These are phyloP conservation scores for Wiebesia pumilae DNA, from an alignment of 1,140 invertebrate species.

Conservation along the genomic window DNA sequence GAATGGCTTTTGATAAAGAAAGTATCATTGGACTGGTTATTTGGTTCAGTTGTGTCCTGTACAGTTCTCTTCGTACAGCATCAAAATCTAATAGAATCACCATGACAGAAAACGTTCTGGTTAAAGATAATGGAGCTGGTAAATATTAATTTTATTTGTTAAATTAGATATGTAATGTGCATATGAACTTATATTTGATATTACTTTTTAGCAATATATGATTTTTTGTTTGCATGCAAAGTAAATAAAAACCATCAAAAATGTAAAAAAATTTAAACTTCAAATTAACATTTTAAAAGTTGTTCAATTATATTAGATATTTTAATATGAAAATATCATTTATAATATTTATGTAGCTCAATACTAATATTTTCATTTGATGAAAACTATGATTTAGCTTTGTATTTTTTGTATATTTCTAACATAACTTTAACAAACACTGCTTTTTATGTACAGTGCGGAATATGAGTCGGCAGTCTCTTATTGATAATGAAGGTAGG, in stretches of 20 bases:
- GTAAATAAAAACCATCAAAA: neutral
- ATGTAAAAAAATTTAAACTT: neutral
- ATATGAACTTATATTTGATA: too few relatives aligned
- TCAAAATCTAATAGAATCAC: constrained; percentile 86
- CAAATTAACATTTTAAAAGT: neutral
- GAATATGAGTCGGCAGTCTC: constrained; percentile 68
- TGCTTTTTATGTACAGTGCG: constrained; percentile 68
- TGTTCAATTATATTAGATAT: neutral
- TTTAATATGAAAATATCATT: neutral
- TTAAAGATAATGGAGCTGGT: constrained; percentile 82
- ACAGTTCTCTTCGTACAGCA: constrained; percentile 91
- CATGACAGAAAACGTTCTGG: constrained; percentile 85
- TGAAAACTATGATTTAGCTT: constrained; percentile 10
- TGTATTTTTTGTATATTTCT: constrained; percentile 19
- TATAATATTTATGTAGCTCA: neutral
- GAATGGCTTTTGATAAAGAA: constrained; percentile 83
- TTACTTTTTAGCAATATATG: neutral
- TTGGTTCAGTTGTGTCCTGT: constrained; percentile 96
- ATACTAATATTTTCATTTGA: neutral
- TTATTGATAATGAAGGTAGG: constrained; percentile 74
- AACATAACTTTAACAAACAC: constrained; percentile 51
- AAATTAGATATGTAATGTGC: neutral
- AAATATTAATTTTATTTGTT: constrained; percentile 63
- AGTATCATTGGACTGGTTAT: constrained; percentile 93
- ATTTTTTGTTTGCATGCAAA: constrained; percentile 30